Base-by-base conservation (phyloP, 2,797 vertebrate genomes). In the Meriones psammophilus region DNA sequence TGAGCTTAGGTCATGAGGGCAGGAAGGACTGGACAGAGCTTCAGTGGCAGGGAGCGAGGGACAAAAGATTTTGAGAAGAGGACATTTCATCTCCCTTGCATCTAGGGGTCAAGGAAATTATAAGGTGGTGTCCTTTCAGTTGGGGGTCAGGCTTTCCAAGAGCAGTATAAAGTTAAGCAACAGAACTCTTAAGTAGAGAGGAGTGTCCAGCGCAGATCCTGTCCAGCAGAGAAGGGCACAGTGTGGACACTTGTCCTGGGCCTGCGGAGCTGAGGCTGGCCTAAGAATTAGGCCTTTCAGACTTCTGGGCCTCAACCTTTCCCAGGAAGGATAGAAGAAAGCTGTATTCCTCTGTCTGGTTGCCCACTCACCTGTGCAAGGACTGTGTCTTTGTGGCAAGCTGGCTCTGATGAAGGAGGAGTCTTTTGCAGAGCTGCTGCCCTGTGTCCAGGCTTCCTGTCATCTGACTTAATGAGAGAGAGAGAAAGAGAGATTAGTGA, bases 381-480 rank as follows among this genome's bases (percentile, higher is more conserved):
- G 68, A 26, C 20, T 5, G 60, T 71, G 58, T 84, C 78, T 74
- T 17, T 22, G 8, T 15, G 60, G 76, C 56, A 79, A 77, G 58
- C 76, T 1, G 18, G 58, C 24, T n/a, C 79, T 54, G 42, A 71
- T 36, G 58, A 60, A 18, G 54, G 46, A 83, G 50, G 60, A 46
- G 42, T 74, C 56, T 69, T 58, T 30, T 54, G 18, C n/a, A 39
- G 69, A 88, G 69, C 13, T 26, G 36, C 62, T 42, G 22, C 42
- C n/a, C 76, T 58, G 73, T 92, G 88, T 39, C 68, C 14, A 58
- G 56, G 8, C 8, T 78, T 5, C 54, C 39, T 28, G 54, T 60
- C 56, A 69, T 73, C 91, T n/a, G n/a, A 66, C 79, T 73, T 94
- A 74, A 94, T 26, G 89, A 94, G 83, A 39, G 8, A 50, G 50